Evolutionary conservation across 2,113 vertebrate species (phyloP).

Genomic region (Pterocles burchelli): DNA sequence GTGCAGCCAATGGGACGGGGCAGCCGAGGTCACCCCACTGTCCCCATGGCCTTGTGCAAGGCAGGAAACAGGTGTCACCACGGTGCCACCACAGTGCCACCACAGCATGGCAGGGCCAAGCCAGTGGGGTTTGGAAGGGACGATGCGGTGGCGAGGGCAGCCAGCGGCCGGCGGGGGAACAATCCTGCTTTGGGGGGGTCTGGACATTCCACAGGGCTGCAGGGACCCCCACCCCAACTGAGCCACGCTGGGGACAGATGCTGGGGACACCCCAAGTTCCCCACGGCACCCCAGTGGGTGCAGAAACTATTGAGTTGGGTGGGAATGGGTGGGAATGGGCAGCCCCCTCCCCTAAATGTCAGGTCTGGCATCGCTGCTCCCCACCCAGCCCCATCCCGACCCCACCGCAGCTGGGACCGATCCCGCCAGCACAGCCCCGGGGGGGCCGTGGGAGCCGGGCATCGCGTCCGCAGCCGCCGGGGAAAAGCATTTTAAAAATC

Average conservation of each 20-base stretch:
- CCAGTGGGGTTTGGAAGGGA: not conserved
- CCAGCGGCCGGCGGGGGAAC: not conserved
- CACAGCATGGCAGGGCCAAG: not conserved
- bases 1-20: not conserved
- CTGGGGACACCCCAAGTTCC: not conserved
- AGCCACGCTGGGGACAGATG: rapidly evolving
- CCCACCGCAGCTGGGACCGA: not conserved
- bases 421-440: not conserved
- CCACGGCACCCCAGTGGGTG: rapidly evolving
- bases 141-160: not conserved
- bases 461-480: not conserved
- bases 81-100: too few species aligned
- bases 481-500: conserved; percentile 54
- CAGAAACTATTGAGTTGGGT: rapidly evolving
- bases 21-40: not conserved
- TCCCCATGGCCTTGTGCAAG: not conserved
- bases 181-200: not conserved
- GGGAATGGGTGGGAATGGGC: not conserved
- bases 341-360: not conserved
- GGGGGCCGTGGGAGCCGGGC: not conserved
- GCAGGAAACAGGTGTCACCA: not conserved
- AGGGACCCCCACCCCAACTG: rapidly evolving
- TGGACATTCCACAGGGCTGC: not conserved
- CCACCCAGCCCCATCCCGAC: not conserved
- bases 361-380: not conserved